Evolutionary conservation across 2,113 vertebrate genomes (phyloP).

Genomic region (Eolophus roseicapilla): DNA sequence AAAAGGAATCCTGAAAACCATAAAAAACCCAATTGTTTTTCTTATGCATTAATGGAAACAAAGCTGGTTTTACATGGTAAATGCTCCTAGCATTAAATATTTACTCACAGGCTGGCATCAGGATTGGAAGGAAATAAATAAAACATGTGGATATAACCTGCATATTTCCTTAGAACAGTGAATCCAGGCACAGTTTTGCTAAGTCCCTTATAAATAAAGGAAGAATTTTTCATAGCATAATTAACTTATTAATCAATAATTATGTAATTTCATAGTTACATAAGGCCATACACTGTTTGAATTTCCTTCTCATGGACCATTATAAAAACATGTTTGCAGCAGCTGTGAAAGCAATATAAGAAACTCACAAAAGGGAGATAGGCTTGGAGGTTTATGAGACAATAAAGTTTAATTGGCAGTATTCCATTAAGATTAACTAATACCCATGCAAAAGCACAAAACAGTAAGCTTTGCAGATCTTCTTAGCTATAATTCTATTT

Average conservation of each 20-base stretch:
- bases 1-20: not conserved
- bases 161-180: not conserved
- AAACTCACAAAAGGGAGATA: not conserved
- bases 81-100: not conserved
- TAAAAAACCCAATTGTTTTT: not conserved
- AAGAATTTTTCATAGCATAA: not conserved
- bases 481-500: not conserved
- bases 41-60: not conserved
- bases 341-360: not conserved
- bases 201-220: not conserved
- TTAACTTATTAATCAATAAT: slow-evolving; percentile 6
- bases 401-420: not conserved
- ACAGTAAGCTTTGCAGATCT: not conserved
- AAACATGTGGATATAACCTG: not conserved
- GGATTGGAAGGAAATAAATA: not conserved
- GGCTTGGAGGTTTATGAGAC: not conserved
- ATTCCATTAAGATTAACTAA: not conserved
- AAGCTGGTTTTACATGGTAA: not conserved
- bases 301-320: not conserved
- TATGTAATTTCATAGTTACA: not conserved
- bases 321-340: not conserved
- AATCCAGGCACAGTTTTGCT: not conserved
- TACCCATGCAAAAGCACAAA: not conserved
- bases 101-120: not conserved
- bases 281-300: not conserved